Evolutionary conservation across 2,888 invertebrate species (phyloP), one percentile per base, ranked within the genome.

Genomic region (Hofmannophila pseudospretella): DNA sequence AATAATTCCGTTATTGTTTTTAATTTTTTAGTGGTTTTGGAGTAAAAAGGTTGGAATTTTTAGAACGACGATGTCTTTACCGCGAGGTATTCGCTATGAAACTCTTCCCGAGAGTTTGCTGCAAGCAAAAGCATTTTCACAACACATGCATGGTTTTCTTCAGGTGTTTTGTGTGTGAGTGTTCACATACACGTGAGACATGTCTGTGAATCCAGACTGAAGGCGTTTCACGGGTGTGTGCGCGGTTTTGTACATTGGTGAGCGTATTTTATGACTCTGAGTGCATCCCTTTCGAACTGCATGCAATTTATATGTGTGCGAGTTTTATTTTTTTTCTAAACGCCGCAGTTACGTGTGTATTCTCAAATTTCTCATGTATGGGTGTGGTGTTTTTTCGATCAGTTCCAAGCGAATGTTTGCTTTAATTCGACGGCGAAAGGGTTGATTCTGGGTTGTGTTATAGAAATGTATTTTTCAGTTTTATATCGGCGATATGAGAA

Each of bases 11-110:
- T 64, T 54, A 52, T 42, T 37, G 43, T 38, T 43, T 49, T 57
- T 54, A 45, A 30, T 45, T 49, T 58, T 59, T 65, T 54, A 47
- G 42, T 37, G 41, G 47, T 54, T 54, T 66, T 62, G 55, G 35
- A 46, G 51, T 7, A 23, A 23, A 51, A 58, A 44, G 44, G 45
- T 67, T 62, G 44, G 42, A 52, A 55, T 72, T 71, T 70, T 58
- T 55, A 56, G 63, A 73, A 73, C 81, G 78, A 68, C 67, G 71
- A 74, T 69, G 86, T 84, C 85, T 86, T 85, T 86, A 86, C 86
- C 86, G 86, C 86, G 86, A 86, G 86, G 86, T 86, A 82, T 84
- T 81, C 86, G 82, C 86, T 86, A 75, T 85, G 82, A 74, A 86
- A 86, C 86, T 86, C 86, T 86, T 84, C 79, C 84, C 84, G 82